These are phyloP conservation scores for Halictus rubicundus DNA, from an alignment of 1,140 invertebrate species.

Conservation along the genomic window DNA sequence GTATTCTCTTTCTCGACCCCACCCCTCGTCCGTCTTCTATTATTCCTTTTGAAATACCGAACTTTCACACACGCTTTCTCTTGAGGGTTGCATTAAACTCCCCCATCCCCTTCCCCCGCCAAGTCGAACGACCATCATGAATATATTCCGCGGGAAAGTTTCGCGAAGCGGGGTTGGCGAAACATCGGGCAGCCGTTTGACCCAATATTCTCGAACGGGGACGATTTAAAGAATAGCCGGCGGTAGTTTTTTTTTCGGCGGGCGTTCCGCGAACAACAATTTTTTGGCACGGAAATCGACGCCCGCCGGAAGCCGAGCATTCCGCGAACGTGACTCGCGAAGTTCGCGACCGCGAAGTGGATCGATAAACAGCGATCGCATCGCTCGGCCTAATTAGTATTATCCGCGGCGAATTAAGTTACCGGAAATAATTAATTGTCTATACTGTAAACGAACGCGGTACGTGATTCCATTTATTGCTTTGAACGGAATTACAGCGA, in stretches of 20 bases:
- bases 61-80: not conserved
- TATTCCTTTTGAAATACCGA: not conserved
- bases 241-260: not conserved
- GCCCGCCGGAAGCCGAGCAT: no score
- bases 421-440: constrained; percentile 21
- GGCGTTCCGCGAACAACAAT: not conserved
- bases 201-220: not conserved
- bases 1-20: not conserved
- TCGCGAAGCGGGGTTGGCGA: constrained; percentile 1
- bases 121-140: constrained; percentile 8
- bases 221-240: not conserved
- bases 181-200: constrained; percentile 10
- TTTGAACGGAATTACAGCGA: constrained; percentile 25
- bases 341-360: not conserved
- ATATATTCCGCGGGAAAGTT: constrained; percentile 17
- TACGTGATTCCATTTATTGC: constrained; percentile 13
- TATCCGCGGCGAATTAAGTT: constrained; percentile 29
- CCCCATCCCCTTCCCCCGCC: not conserved
- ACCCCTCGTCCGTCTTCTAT: not conserved
- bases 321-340: not conserved
- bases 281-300: not conserved
- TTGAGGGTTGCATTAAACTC: constrained; percentile 4
- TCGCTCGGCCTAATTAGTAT: not conserved
- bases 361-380: not conserved
- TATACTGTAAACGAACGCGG: constrained; percentile 34